Evolutionary conservation across 2,888 invertebrate genomes (phyloP), one percentile per base, ranked within the genome.

Genomic region (Anodontia alba): DNA sequence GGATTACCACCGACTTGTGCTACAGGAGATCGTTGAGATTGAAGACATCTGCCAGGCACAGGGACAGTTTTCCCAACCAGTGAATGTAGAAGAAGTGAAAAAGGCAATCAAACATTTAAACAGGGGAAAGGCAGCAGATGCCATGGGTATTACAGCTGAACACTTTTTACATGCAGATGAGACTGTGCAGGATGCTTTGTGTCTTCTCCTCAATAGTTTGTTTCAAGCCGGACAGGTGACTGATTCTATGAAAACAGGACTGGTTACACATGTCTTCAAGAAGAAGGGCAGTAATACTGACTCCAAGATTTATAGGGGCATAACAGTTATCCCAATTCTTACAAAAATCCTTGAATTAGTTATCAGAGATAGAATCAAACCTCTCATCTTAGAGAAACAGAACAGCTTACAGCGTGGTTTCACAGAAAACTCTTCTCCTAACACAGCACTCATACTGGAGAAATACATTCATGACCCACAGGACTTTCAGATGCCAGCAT

Each of bases 301-400:
- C 23, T 43, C 69, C 8, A 46, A 31, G n/a, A 72, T 67, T 42
- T 77, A 71, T 31, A 31, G 77, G 5, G 77, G 77, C 23, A 77
- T 77, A 23, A 72, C 77, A 51, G 77, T 77, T 7, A 33, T 77
- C n/a, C 72, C 77, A 49, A 51, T 72, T 3, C 1, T 73, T n/a
- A 49, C 38, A 0, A 77, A 72, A 38, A 51, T 77, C 0, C 1
- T 77, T 0, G 77, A 77, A 38, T 17, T 43, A 10, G 33, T 73
- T 12, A 31, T 72, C 8, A 72, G 72, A 31, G 23, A 15, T 10
- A 66, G 76, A n/a, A 46, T 76, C 0, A 23, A 46, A 43, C 57
- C 26, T 3, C 7, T 23, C 3, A 31, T 76, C 15, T n/a, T 36
- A 12, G 43, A 36, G 54, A 23, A 62, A 1, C 71, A 77, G 26